A percentile compares a stretch with the other conserved stretches of the same genome.
Evolutionary conservation across 2,113 vertebrate genomes (phyloP).

Genomic region (Dasyornis broadbenti): DNA sequence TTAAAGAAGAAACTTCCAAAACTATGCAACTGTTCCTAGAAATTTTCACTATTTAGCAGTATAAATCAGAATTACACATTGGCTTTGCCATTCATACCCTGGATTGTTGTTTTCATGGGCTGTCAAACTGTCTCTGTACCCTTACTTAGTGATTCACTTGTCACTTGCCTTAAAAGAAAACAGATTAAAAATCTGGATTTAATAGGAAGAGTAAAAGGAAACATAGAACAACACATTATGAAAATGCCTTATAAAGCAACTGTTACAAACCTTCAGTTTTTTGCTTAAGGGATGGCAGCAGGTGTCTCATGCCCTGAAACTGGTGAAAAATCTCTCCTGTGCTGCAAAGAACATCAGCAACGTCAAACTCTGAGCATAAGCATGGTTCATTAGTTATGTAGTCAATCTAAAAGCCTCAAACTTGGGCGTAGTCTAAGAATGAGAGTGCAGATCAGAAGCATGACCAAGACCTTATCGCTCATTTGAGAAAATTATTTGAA

Average conservation of each 20-base stretch:
- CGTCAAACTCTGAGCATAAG: neutral
- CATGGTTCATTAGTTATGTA: neutral
- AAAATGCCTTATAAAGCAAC: neutral
- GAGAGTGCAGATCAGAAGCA: neutral
- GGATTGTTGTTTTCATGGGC: neutral
- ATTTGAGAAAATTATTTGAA: neutral
- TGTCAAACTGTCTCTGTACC: neutral
- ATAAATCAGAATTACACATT: slow-evolving; percentile 6
- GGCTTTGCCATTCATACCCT: neutral
- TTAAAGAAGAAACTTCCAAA: neutral
- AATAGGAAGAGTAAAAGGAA: slow-evolving; percentile 3
- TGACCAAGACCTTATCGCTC: neutral
- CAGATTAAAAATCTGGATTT: neutral
- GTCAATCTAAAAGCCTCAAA: neutral
- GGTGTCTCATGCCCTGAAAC: neutral
- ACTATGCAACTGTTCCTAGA: neutral
- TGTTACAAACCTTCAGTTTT: neutral
- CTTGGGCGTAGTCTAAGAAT: neutral
- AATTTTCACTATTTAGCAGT: neutral
- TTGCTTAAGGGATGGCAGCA: neutral
- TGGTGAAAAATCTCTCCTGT: neutral
- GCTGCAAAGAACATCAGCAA: neutral
- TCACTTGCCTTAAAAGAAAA: neutral
- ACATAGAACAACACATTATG: neutral
- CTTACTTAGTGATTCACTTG: neutral